phyloP scores from a whole-genome alignment of 1,140 invertebrate genomes.

The Drosophila arawakana region DNA sequence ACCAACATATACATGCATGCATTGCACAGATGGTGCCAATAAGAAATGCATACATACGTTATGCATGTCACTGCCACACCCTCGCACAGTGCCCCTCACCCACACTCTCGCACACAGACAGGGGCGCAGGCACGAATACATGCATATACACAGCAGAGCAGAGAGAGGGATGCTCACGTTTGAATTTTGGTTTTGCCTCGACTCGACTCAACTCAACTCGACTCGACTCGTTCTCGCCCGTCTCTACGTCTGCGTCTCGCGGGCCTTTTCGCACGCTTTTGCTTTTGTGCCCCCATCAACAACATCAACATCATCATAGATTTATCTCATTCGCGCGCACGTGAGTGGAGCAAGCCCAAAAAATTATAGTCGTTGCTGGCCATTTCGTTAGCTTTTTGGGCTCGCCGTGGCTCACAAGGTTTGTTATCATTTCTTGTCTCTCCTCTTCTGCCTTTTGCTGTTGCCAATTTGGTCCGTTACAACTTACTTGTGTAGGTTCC shows the following conservation, averaged over 20 bases:
- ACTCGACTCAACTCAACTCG: slow-evolving; percentile 7
- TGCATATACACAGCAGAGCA: slow-evolving; percentile 4
- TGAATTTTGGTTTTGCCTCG: slow-evolving; percentile 45
- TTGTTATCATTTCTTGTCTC: slow-evolving; percentile 62
- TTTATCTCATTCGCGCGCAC: slow-evolving; percentile 81
- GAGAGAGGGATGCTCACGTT: slow-evolving; percentile 38
- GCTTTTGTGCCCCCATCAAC: slow-evolving; percentile 39
- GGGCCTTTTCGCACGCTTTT: slow-evolving; percentile 59
- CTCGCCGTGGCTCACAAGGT: slow-evolving; percentile 5
- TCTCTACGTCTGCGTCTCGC: slow-evolving; percentile 38
- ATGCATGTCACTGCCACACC: slow-evolving; percentile 76
- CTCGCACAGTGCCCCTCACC: slow-evolving; percentile 50
- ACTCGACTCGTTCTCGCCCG: slow-evolving; percentile 32
- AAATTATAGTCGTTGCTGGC: slow-evolving; percentile 66
- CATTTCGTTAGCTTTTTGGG: slow-evolving; percentile 36
- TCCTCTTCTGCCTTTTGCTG: slow-evolving; percentile 9
- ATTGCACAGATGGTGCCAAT: slow-evolving; percentile 61
- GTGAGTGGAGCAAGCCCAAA: slow-evolving; percentile 64
- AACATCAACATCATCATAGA: slow-evolving; percentile 77
- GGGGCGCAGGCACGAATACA: not conserved
- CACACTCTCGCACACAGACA: not conserved
- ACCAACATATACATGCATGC: slow-evolving; percentile 20
- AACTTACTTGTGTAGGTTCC: slow-evolving; percentile 53
- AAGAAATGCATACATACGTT: slow-evolving; percentile 61
- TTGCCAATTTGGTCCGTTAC: slow-evolving; percentile 68